Evolutionary conservation across 2,888 invertebrate genomes (phyloP), one percentile per base, ranked within the genome.

Genomic region (Andrena minutula): DNA sequence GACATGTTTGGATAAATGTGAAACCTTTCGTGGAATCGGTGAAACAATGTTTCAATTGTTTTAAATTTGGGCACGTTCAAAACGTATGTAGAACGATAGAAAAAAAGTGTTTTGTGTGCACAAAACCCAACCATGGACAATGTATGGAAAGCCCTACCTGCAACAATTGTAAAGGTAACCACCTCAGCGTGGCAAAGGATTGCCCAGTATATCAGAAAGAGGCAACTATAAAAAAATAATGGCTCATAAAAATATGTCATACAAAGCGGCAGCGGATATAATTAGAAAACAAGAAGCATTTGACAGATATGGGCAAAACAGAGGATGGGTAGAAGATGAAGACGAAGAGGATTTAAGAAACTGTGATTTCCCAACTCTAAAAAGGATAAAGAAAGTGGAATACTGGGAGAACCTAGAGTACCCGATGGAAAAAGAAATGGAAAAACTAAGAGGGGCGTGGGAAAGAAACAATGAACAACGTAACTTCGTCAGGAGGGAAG

Each of bases 1-100:
- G 71, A 20, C 71, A 71, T n/a, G 71, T 71, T 1, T 71, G 71
- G 71, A 0, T 71, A 2, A 61, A 47, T n/a, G 49, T 72, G 7
- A 51, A 72, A 32, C 63, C 71, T 12, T 72, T 72, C 12, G 20
- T 72, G 0, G 51, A 72, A 51, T 3, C 30, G 5, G 61, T 63
- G 3, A 61, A 63, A n/a, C 71, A 72, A 20, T 72, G 71, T 20
- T 72, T 20, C 6, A 63, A 20, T 2, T 71, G 71, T n/a, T n/a
- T 47, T 8, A 56, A 32, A 41, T 70, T 16, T n/a, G 70, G 60
- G 1, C 49, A 66, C 7, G 51, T 49, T 41, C 66, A 49, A 12
- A 66, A 30, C 2, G 16, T 16, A 3, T 61, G 61, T 10, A 30
- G 10, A 8, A 10, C 12, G n/a, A 63, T n/a, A 20, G 12, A 6